These are phyloP conservation scores for Gymnoscopelus braueri DNA, from an alignment of 2,797 vertebrate genomes.

Conservation along the genomic window DNA sequence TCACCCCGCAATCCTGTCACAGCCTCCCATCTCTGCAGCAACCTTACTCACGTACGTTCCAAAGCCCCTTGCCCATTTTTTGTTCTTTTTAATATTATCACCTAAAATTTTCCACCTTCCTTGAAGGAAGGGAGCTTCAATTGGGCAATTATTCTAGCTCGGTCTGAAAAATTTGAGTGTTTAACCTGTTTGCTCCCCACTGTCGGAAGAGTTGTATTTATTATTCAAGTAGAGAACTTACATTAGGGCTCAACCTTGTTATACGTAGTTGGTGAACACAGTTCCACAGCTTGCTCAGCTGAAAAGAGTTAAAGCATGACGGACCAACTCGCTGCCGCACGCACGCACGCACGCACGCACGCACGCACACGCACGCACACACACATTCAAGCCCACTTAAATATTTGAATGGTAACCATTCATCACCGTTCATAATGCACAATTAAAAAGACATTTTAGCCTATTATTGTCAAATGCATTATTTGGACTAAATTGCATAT, in stretches of 20 bases:
- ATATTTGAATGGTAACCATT: no score
- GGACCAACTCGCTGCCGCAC: no score
- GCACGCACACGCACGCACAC: no score
- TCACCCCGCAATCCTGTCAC: constrained; percentile 79
- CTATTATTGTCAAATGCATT: no score
- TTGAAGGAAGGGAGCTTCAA: constrained; percentile 51
- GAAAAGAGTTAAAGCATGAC: no score
- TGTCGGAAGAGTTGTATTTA: constrained; percentile 20
- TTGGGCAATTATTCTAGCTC: constrained; percentile 48
- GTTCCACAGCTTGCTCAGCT: no score
- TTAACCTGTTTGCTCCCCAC: constrained; percentile 28
- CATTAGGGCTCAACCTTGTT: neutral
- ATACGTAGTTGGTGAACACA: no score
- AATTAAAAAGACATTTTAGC: no score
- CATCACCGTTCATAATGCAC: no score
- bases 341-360: no score
- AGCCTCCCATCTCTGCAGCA: constrained; percentile 75
- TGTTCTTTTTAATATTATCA: constrained; percentile 40
- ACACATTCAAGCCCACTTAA: no score
- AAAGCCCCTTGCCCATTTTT: constrained; percentile 69
- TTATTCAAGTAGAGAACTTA: neutral
- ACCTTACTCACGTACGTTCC: constrained; percentile 71
- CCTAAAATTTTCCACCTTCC: constrained; percentile 38
- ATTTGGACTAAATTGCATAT: no score
- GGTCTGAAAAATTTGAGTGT: constrained; percentile 45